Evolutionary conservation across 2,113 vertebrate genomes (phyloP), one percentile per base, ranked within the genome.

Genomic region (Gymnogyps californianus): DNA sequence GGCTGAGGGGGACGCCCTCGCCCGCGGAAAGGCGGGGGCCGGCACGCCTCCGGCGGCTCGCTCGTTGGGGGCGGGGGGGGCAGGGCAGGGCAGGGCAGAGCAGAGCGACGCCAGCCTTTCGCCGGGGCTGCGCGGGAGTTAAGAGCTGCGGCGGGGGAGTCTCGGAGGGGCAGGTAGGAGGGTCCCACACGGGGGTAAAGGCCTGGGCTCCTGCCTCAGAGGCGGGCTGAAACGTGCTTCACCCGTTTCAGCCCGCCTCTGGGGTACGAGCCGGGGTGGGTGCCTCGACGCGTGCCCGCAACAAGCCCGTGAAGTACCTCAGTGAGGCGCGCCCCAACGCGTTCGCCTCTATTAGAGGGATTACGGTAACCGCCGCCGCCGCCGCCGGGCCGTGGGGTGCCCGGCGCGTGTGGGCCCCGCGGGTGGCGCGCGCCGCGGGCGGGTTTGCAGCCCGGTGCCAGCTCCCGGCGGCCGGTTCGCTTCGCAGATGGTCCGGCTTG

Each of bases 331-430:
- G 8, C 12, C 22, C 26, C 25, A 6, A 13, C 6, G 11, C 2
- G 11, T 12, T 38, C 9, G 46, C 58, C 5, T 31, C 47, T 83
- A 51, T 84, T 81, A 93, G 87, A 75, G 38, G 71, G 78, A 66
- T 36, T 92, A 70, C 91, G 93, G 92, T 88, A 83, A n/a, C n/a
- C n/a, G n/a, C n/a, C n/a, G 91, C 65, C 9, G 76, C 17, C 7
- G 28, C 10, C 13, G 29, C 4, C 5, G 29, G 38, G 15, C 6
- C 13, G 19, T 14, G n/a, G 11, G 20, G 32, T 19, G 28, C 46
- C 49, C 12, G 36, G 46, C 32, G 34, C 25, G 21, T 36, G 34
- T 28, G 8, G 26, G 17, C 15, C 20, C 40, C 13, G 49, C 26
- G n/a, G 26, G n/a, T 38, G 36, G n/a, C 58, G 61, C 40, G 61